Evolutionary conservation across 2,888 invertebrate genomes (phyloP).

Genomic region (Oxyscelio sp.): DNA sequence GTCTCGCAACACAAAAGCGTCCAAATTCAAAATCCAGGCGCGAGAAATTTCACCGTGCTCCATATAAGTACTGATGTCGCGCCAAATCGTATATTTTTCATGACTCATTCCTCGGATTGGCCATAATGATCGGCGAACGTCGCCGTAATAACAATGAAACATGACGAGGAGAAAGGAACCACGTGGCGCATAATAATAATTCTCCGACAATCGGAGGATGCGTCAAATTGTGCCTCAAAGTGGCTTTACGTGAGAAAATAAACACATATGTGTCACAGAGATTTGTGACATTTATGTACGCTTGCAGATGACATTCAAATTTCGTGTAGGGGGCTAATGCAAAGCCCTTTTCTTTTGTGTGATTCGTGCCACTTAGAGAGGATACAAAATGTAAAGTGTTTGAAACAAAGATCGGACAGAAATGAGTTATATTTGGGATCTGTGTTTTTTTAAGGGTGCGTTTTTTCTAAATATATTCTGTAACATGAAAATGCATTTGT

Average conservation of each 20-base stretch:
- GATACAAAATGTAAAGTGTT: too few species aligned
- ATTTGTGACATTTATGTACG: too few species aligned
- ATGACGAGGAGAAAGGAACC: constrained; percentile 67
- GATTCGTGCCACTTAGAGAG: too few species aligned
- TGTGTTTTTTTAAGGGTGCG: too few species aligned
- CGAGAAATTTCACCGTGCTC: constrained; percentile 66
- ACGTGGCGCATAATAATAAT: constrained; percentile 52
- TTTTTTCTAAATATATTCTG: too few species aligned
- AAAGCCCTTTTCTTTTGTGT: too few species aligned
- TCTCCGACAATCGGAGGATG: constrained; percentile 63
- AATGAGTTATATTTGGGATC: too few species aligned
- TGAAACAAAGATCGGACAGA: too few species aligned
- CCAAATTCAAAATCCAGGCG: constrained; percentile 62
- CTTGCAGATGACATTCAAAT: too few species aligned
- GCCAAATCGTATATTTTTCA: constrained; percentile 67
- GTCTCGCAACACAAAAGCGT: constrained; percentile 45
- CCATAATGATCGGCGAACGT: constrained; percentile 58
- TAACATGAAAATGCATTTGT: too few species aligned
- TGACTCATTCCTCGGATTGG: constrained; percentile 65
- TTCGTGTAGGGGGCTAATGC: too few species aligned
- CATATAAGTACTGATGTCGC: constrained; percentile 71
- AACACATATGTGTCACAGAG: constrained; percentile 21
- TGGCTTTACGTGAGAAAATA: constrained; percentile 39
- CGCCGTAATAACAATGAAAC: constrained; percentile 65
- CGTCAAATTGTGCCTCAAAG: constrained; percentile 57